A percentile compares a stretch with the other conserved stretches of the same genome.
phyloP scores from a whole-genome alignment of 2,888 invertebrate genomes.

The Campaea margaritaria region DNA sequence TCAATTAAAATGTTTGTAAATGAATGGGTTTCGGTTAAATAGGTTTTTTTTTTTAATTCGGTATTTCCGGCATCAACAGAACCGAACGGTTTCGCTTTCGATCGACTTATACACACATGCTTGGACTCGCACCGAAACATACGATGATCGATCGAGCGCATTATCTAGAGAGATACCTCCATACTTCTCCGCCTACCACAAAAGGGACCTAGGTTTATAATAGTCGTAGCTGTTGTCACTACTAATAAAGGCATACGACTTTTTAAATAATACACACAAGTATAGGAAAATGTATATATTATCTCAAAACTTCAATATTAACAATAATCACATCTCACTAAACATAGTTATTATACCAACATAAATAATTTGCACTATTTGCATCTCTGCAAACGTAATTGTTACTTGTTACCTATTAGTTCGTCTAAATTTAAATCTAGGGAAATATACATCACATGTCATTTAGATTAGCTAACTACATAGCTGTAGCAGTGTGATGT shows the following conservation, averaged over 20 bases:
- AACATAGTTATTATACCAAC: slow-evolving; percentile 51
- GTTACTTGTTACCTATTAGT: slow-evolving; percentile 36
- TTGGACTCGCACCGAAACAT: too few species aligned
- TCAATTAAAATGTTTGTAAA: too few species aligned
- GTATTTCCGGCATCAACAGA: too few species aligned
- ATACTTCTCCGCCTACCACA: too few species aligned
- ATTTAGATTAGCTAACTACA: slow-evolving; percentile 30
- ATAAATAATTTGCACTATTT: slow-evolving; percentile 65
- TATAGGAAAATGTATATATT: slow-evolving; percentile 64
- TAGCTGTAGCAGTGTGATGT: slow-evolving; percentile 28
- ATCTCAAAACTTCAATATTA: slow-evolving; percentile 74
- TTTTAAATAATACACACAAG: slow-evolving; percentile 36
- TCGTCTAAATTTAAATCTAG: slow-evolving; percentile 38
- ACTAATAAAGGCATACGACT: neutral
- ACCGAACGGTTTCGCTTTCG: too few species aligned
- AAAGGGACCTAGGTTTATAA: too few species aligned
- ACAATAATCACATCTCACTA: slow-evolving; percentile 74
- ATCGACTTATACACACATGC: too few species aligned
- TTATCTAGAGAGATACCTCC: too few species aligned
- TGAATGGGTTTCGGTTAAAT: too few species aligned
- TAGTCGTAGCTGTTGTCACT: too few species aligned
- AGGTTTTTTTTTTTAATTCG: too few species aligned
- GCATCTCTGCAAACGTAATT: slow-evolving; percentile 49
- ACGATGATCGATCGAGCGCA: too few species aligned
- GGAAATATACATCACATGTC: slow-evolving; percentile 40